Base-by-base conservation (phyloP, 1,140 invertebrate species). In the Lerema accius region DNA sequence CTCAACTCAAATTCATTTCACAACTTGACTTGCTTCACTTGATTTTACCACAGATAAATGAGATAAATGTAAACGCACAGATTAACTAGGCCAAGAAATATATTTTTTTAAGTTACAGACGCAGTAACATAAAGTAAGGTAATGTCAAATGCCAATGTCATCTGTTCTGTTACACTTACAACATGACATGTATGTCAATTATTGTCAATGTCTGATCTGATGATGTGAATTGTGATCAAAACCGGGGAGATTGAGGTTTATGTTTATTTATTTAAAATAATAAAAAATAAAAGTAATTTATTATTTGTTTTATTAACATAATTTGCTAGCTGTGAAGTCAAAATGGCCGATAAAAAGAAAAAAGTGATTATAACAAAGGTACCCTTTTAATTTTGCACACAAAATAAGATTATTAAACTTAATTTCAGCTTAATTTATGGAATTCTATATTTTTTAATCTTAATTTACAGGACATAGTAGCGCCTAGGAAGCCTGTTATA, bases 261-360 rank as follows among this genome's bases (percentile, higher is more conserved):
- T n/a, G n/a, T n/a, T n/a, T n/a, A n/a, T n/a, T n/a, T n/a, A n/a
- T n/a, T n/a, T n/a, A n/a, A n/a, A n/a, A n/a, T n/a, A n/a, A n/a
- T n/a, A n/a, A n/a, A n/a, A n/a, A n/a, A n/a, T n/a, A n/a, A n/a
- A n/a, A n/a, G n/a, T n/a, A n/a, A n/a, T n/a, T n/a, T n/a, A n/a
- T n/a, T n/a, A 32, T 32, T 32, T 49, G 17, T 26, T 17, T 49
- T 4, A 23, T 23, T 3, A 23, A 23, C 2, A 23, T 23, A 3
- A 23, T 5, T 23, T 5, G 19, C 19, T 10, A 10, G 1, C 23
- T 23, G 15, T 35, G 23, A 19, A 23, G 19, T 9, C n/a, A 58
- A 50, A 9, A 89, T 89, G 83, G 74, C 86, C 43, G 84, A 89
- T 48, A 86, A 89, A 68, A 91, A 91, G 65, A 91, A 91, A 56